phyloP scores from a whole-genome alignment of 2,888 invertebrate genomes.

The Melieria omissa region DNA sequence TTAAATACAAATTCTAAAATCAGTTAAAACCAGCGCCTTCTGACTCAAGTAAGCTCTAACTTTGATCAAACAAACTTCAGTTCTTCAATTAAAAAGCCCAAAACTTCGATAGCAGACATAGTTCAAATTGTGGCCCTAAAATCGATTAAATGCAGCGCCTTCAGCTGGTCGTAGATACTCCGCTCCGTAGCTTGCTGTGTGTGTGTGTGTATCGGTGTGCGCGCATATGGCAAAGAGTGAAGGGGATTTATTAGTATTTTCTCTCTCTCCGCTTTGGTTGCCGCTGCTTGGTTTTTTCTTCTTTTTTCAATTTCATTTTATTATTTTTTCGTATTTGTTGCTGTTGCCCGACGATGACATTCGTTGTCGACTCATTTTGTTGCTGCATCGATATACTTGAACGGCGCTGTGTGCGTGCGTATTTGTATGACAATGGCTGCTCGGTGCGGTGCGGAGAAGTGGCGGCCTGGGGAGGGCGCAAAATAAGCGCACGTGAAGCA shows the following conservation, averaged over 20 bases:
- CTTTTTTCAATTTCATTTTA: slow-evolving; percentile 28
- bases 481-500: slow-evolving; percentile 43
- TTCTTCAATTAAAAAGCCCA: too few species aligned
- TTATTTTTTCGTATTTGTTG: slow-evolving; percentile 24
- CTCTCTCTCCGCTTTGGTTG: slow-evolving; percentile 5
- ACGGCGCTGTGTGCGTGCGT: not conserved
- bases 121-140: too few species aligned
- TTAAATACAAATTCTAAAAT: too few species aligned
- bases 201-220: slow-evolving; percentile 2
- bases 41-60: too few species aligned
- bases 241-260: slow-evolving; percentile 41
- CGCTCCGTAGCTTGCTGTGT: too few species aligned
- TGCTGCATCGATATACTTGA: slow-evolving; percentile 16
- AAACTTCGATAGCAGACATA: too few species aligned
- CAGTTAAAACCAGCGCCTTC: too few species aligned
- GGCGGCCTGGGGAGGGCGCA: slow-evolving; percentile 8
- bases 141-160: too few species aligned
- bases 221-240: slow-evolving; percentile 22
- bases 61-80: too few species aligned
- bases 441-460: slow-evolving; percentile 2
- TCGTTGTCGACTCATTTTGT: slow-evolving; percentile 43
- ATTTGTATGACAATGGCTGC: slow-evolving; percentile 28
- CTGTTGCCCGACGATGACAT: slow-evolving; percentile 43
- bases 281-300: not conserved
- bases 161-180: too few species aligned